Conservation (phyloP, 2,888 invertebrate species). For the Apoda limacodes region DNA sequence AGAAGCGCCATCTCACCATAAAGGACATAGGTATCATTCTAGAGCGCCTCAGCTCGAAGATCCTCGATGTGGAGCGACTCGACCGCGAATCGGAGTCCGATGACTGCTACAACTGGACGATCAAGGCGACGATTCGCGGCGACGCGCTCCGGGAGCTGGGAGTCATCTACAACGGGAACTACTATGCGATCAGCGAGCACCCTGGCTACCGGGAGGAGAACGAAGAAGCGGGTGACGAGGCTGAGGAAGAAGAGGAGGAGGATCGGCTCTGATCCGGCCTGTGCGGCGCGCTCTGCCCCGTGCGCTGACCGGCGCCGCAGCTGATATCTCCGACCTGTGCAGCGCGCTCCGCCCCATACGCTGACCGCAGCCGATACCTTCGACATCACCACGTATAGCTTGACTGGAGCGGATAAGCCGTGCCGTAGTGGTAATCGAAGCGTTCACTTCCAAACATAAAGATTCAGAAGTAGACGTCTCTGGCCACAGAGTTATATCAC, state of each 20-base stretch:
- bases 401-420: constrained; percentile 10
- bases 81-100: constrained; percentile 93
- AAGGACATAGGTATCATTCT: constrained; percentile 96
- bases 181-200: constrained; percentile 95
- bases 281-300: constrained; percentile 64
- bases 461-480: constrained; percentile 12
- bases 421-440: constrained; percentile 7
- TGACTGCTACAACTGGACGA: constrained; percentile 97
- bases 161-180: constrained; percentile 95
- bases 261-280: constrained; percentile 73
- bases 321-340: too few species aligned
- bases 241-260: constrained; percentile 86
- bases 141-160: constrained; percentile 92
- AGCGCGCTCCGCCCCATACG: constrained; percentile 47
- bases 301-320: constrained; percentile 52
- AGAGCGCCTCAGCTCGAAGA: constrained; percentile 92
- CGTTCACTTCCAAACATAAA: constrained; percentile 9
- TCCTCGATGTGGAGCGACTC: constrained; percentile 91
- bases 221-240: constrained; percentile 86
- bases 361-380: constrained; percentile 27
- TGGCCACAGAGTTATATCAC: too few species aligned
- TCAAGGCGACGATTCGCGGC: constrained; percentile 93
- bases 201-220: constrained; percentile 93
- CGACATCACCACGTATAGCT: constrained; percentile 12
- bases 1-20: constrained; percentile 91